phyloP scores from a whole-genome alignment of 2,888 invertebrate genomes.

The Acanthoscelides obtectus region DNA sequence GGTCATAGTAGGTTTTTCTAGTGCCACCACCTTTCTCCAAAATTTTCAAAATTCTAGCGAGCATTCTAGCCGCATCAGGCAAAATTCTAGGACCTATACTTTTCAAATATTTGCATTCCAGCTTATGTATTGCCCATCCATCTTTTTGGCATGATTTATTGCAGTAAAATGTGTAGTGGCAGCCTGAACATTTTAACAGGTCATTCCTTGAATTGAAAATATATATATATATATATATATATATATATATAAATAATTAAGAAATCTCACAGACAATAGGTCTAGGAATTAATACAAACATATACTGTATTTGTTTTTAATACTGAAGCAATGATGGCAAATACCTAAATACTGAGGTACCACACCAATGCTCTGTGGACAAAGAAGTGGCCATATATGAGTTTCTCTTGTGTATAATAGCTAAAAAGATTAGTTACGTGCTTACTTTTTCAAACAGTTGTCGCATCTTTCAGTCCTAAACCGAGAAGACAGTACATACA shows the following conservation, averaged over 20 bases:
- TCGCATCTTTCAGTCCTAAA: constrained; percentile 70
- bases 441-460: constrained; percentile 68
- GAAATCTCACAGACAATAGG: too few species aligned
- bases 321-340: too few species aligned
- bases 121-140: constrained; percentile 78
- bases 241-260: constrained; percentile 2
- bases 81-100: constrained; percentile 65
- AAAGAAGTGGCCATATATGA: too few species aligned
- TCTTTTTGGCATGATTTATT: constrained; percentile 73
- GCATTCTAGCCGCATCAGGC: constrained; percentile 77
- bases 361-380: too few species aligned
- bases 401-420: too few species aligned
- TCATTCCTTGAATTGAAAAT: constrained; percentile 53
- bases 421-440: background rate
- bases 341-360: too few species aligned
- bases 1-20: constrained; percentile 64
- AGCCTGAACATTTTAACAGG: constrained; percentile 76
- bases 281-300: too few species aligned
- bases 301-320: too few species aligned
- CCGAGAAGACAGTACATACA: constrained; percentile 65
- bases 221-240: background rate
- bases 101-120: constrained; percentile 75
- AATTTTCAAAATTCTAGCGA: constrained; percentile 70
- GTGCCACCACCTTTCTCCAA: constrained; percentile 64
- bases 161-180: constrained; percentile 81